These are phyloP conservation scores for Ophion obscuratus DNA, from an alignment of 2,888 invertebrate species.

Conservation along the genomic window DNA sequence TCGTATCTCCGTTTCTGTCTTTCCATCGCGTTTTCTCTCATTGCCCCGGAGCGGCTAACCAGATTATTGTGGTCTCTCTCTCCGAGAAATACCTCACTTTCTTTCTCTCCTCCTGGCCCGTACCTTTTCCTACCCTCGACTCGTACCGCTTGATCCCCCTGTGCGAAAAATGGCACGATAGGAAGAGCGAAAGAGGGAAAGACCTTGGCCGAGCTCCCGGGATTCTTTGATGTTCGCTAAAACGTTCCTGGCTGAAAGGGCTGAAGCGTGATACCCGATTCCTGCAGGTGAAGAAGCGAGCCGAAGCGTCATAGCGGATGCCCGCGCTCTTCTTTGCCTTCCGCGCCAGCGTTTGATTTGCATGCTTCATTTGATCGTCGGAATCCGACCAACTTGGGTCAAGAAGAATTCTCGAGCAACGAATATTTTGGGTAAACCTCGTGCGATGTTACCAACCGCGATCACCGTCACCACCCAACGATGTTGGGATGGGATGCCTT, in stretches of 20 bases:
- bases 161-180: constrained; percentile 34
- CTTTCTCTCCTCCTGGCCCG: constrained; percentile 37
- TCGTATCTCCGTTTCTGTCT: constrained; percentile 43
- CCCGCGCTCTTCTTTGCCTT: constrained; percentile 32
- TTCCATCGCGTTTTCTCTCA: constrained; percentile 40
- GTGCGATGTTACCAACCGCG: constrained; percentile 60
- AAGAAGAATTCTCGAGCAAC: constrained; percentile 67
- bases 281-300: constrained; percentile 78
- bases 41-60: constrained; percentile 67
- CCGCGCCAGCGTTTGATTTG: constrained; percentile 46
- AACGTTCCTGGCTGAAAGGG: constrained; percentile 80
- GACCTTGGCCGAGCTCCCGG: constrained; percentile 74
- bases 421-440: constrained; percentile 77
- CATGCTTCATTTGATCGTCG: constrained; percentile 82
- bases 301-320: constrained; percentile 49
- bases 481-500: not conserved
- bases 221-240: constrained; percentile 82
- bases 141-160: constrained; percentile 43
- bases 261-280: constrained; percentile 77
- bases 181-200: constrained; percentile 35
- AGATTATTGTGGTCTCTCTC: constrained; percentile 70
- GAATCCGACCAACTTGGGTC: constrained; percentile 74
- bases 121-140: constrained; percentile 44
- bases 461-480: not conserved
- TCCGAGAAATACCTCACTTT: constrained; percentile 50